Conservation (phyloP, 2,888 invertebrate genomes). For the Oegoconia quadripuncta region DNA sequence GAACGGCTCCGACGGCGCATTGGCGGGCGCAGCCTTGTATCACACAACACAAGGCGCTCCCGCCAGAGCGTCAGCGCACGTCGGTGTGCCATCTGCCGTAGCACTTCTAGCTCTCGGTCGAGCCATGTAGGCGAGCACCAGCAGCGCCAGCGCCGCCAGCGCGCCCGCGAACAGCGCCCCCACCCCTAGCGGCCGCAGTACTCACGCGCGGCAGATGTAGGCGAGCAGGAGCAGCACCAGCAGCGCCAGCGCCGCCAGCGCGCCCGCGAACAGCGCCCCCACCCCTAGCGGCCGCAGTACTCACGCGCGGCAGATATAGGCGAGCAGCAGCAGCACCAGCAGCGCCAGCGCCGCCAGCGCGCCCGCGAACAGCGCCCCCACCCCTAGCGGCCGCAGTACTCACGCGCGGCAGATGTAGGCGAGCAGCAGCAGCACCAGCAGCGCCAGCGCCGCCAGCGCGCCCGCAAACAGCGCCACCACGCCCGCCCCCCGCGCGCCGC, state of each 20-base stretch:
- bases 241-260: neutral
- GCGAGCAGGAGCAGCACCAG: constrained; percentile 70
- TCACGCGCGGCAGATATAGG: constrained; percentile 88
- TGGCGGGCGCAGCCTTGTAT: too few species aligned
- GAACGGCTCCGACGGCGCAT: too few species aligned
- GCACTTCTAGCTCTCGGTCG: too few species aligned
- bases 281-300: too few species aligned
- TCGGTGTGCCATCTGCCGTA: too few species aligned
- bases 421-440: constrained; percentile 86
- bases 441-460: constrained; percentile 71
- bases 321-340: constrained; percentile 85
- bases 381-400: too few species aligned
- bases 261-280: too few species aligned
- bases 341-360: constrained; percentile 86
- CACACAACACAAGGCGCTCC: too few species aligned
- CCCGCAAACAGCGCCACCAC: constrained; percentile 81
- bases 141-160: neutral
- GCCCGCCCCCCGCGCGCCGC: constrained; percentile 51
- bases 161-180: too few species aligned
- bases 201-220: constrained; percentile 31
- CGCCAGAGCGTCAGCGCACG: too few species aligned
- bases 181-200: too few species aligned
- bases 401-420: constrained; percentile 88
- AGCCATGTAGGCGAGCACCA: neutral
- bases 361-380: constrained; percentile 85